Evolutionary conservation across 2,888 invertebrate genomes (phyloP), one percentile per base, ranked within the genome.

Genomic region (Dyspetes luteomarginatus): DNA sequence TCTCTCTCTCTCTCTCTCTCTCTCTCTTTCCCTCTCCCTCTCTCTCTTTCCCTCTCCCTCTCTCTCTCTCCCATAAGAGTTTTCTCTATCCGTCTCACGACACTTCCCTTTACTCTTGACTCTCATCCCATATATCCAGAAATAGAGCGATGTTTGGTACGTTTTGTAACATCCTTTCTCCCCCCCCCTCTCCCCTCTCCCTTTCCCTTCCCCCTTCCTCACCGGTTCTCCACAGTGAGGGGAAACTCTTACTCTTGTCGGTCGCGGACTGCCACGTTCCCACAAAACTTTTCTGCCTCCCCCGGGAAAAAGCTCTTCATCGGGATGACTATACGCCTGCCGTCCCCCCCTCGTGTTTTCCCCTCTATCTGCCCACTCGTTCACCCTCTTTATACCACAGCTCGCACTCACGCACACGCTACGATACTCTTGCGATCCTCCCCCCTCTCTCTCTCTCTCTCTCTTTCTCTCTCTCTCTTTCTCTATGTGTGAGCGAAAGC

Each of bases 251-350:
- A 64, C 50, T 65, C 50, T 55, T 65, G 75, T 41, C 71, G 68
- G 69, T 65, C 52, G 19, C 67, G 67, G 41, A 64, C 74, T 71
- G 75, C 60, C 67, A 45, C 50, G 81, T 73, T 80, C 73, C 77
- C 76, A 80, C 77, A 73, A 75, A 73, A 64, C 45, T 83, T 84
- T 78, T 82, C 79, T 65, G 58, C 81, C 83, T 52, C 68, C 88
- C 88, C 80, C 60, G 84, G 89, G 88, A 88, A 88, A 86, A 90
- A 87, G 73, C 86, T 85, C 78, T 73, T 79, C 75, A 73, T 82
- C 82, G 86, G 85, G 88, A 86, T n/a, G n/a, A n/a, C 87, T 86
- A 84, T 55, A 15, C 65, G 56, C 43, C 85, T 83, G 87, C 81
- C 84, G 82, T 82, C 83, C 82, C 83, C 81, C 78, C 79, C 83